Percentiles rank a stretch among this genome's conserved stretches.
Evolutionary conservation across 2,113 vertebrate species (phyloP).

Genomic region (Shinisaurus crocodilurus): DNA sequence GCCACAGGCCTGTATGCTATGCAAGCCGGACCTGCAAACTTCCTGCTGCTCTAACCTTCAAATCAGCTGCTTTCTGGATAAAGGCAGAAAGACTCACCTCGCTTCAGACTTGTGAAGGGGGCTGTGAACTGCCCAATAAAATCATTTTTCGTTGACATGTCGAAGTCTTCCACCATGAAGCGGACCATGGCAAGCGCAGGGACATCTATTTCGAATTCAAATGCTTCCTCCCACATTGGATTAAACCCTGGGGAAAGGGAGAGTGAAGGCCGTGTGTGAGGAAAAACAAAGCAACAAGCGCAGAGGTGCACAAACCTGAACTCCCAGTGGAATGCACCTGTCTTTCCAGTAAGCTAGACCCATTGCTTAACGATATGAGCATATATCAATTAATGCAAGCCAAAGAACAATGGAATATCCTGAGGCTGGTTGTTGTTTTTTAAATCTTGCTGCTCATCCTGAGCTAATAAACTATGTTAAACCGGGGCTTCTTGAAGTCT

Average conservation of each 20-base stretch:
- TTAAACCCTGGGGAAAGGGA: constrained; percentile 86
- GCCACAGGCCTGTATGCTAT: no score
- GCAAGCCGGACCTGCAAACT: no score
- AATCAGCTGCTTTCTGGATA: background rate
- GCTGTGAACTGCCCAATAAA: constrained; percentile 90
- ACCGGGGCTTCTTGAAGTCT: background rate
- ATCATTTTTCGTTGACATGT: constrained; percentile 86
- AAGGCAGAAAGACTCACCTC: constrained; percentile 76
- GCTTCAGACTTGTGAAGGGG: constrained; percentile 87
- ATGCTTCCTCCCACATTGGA: constrained; percentile 86
- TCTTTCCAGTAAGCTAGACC: background rate
- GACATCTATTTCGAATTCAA: constrained; percentile 83
- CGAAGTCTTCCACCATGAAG: constrained; percentile 92
- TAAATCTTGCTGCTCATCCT: background rate
- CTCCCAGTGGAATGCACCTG: background rate
- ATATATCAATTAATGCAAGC: background rate
- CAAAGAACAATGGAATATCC: background rate
- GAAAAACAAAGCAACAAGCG: background rate
- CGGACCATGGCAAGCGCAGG: constrained; percentile 88
- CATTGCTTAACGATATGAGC: background rate
- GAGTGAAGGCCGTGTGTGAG: background rate
- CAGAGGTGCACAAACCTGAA: background rate
- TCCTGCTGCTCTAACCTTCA: background rate
- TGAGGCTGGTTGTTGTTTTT: background rate
- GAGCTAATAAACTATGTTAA: background rate